Percentiles rank a stretch among this genome's conserved stretches.
Conservation (phyloP, 2,113 vertebrate species). For the Brachionichthys hirsutus region DNA sequence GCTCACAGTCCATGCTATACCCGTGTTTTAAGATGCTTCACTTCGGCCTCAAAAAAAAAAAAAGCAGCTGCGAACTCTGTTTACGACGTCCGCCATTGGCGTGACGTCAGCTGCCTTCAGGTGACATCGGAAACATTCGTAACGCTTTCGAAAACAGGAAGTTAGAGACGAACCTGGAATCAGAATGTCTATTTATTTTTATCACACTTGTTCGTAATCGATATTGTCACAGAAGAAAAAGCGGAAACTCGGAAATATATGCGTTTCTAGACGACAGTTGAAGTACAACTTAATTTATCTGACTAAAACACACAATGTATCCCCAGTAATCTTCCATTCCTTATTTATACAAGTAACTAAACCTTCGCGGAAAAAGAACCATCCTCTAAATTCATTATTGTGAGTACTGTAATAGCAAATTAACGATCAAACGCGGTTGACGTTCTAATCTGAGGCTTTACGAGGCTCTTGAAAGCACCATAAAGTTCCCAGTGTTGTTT, state of each 20-base stretch:
- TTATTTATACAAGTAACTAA: too few relatives aligned
- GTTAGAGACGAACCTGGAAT: too few relatives aligned
- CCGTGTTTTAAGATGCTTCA: conserved; percentile 53
- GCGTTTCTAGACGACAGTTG: too few relatives aligned
- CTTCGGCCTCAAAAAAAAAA: conserved; percentile 21
- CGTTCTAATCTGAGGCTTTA: accelerated
- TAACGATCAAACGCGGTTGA: background rate
- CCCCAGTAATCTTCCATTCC: too few relatives aligned
- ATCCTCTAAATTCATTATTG: too few relatives aligned
- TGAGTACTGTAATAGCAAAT: background rate
- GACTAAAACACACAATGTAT: too few relatives aligned
- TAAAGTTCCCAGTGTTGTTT: background rate
- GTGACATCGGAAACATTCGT: accelerated
- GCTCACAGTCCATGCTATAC: conserved; percentile 71
- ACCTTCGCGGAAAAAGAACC: too few relatives aligned
- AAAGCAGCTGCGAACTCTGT: conserved; percentile 50
- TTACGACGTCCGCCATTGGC: conserved; percentile 76
- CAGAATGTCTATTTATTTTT: too few relatives aligned
- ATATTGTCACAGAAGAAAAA: too few relatives aligned
- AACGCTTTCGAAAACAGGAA: accelerated
- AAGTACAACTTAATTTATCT: too few relatives aligned
- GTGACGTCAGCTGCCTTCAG: conserved; percentile 56
- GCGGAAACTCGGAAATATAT: too few relatives aligned
- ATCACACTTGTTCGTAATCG: too few relatives aligned
- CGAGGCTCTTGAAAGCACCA: conserved; percentile 36